These are phyloP conservation scores for Mycteria americana DNA, from an alignment of 2,797 vertebrate species.

Conservation along the genomic window DNA sequence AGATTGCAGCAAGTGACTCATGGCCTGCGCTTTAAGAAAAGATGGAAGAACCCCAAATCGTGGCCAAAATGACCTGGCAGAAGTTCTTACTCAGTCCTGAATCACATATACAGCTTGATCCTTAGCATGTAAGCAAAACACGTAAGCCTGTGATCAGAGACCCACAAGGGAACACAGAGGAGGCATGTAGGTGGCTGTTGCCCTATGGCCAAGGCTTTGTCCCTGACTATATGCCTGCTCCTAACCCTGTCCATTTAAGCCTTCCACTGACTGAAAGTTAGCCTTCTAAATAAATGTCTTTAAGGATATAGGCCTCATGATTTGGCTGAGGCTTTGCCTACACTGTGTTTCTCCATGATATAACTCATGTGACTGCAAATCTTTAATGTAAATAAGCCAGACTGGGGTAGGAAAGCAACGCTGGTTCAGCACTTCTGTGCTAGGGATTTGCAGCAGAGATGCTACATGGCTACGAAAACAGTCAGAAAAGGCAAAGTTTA, in stretches of 20 bases:
- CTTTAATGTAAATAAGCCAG: not conserved
- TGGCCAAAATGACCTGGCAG: not conserved
- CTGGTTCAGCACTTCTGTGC: not conserved
- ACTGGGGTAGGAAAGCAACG: not conserved
- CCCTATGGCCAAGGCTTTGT: not conserved
- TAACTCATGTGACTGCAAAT: rapidly evolving
- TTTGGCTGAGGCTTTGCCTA: not conserved
- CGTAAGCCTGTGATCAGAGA: not conserved
- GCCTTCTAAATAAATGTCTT: not conserved
- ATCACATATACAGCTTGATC: not conserved
- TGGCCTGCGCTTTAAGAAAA: not conserved
- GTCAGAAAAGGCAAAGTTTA: not conserved
- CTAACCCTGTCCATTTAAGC: not conserved
- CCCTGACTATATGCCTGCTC: not conserved
- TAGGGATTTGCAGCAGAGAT: not conserved
- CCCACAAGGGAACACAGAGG: not conserved
- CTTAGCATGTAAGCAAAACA: not conserved
- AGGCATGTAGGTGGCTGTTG: rapidly evolving
- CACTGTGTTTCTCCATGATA: not conserved
- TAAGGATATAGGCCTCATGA: not conserved
- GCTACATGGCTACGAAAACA: not conserved
- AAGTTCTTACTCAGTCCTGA: not conserved
- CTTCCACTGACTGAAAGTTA: not conserved
- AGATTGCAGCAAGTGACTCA: conserved; percentile 1
- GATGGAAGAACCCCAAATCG: not conserved